These are phyloP conservation scores for Drosophila bifasciata DNA, from an alignment of 1,140 invertebrate species.

Conservation along the genomic window DNA sequence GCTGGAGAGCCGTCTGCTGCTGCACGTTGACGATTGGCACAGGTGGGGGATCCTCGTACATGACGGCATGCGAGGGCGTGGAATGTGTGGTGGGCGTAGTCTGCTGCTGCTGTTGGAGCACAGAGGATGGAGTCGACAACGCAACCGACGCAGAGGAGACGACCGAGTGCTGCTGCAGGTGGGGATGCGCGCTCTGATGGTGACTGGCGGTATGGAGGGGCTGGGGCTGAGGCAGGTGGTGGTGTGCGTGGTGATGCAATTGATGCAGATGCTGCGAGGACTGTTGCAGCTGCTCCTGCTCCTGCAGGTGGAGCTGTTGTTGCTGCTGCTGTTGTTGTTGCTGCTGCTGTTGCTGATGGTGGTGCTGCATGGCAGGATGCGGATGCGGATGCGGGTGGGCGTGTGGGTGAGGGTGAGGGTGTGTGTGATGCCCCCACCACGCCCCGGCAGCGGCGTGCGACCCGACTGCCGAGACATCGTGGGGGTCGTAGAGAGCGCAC, in stretches of 20 bases:
- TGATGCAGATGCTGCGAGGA: constrained; percentile 60
- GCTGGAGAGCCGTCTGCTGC: constrained; percentile 60
- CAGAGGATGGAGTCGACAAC: constrained; percentile 58
- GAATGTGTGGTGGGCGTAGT: constrained; percentile 82
- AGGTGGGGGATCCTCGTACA: constrained; percentile 82
- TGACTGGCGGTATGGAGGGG: constrained; percentile 56
- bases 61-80: constrained; percentile 83
- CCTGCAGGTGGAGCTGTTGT: constrained; percentile 50
- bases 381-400: constrained; percentile 42
- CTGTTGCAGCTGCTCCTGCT: constrained; percentile 62
- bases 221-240: constrained; percentile 78
- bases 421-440: constrained; percentile 84
- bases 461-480: constrained; percentile 85
- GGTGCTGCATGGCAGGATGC: constrained; percentile 61
- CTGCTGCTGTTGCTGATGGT: constrained; percentile 60
- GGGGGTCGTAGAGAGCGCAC: constrained; percentile 84
- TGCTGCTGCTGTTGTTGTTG: constrained; percentile 52
- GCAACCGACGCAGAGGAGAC: constrained; percentile 62
- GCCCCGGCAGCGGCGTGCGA: constrained; percentile 84
- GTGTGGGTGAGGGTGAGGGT: constrained; percentile 64
- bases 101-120: constrained; percentile 66
- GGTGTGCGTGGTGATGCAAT: constrained; percentile 73
- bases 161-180: constrained; percentile 57
- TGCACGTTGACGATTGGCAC: constrained; percentile 77
- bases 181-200: constrained; percentile 60